Evolutionary conservation across 2,797 vertebrate genomes (phyloP).

Genomic region (Sebastes wilsoni): DNA sequence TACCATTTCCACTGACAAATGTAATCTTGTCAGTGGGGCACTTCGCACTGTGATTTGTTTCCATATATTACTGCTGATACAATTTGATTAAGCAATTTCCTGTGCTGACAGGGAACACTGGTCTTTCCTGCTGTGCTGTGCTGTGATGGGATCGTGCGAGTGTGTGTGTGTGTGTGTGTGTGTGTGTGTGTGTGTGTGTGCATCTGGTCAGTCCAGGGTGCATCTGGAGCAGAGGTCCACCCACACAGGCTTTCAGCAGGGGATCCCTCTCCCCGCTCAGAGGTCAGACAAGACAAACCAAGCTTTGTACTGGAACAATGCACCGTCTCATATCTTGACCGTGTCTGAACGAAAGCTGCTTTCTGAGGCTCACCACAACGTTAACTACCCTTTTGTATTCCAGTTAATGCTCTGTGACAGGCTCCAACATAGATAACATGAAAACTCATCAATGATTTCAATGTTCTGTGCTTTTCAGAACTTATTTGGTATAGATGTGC

Average conservation of each 20-base stretch:
- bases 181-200: not conserved
- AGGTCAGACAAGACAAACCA: conserved; percentile 50
- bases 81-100: conserved; percentile 72
- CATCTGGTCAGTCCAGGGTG: conserved; percentile 68
- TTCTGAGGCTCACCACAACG: conserved; percentile 9
- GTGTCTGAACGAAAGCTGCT: conserved; percentile 34
- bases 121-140: conserved; percentile 47
- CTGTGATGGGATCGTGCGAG: conserved; percentile 14
- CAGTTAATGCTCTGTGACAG: not conserved
- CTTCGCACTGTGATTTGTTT: conserved; percentile 41
- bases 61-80: conserved; percentile 51
- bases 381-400: not conserved
- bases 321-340: conserved; percentile 21
- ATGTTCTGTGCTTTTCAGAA: not conserved
- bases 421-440: not conserved
- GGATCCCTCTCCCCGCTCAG: conserved; percentile 30
- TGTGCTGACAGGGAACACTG: conserved; percentile 60
- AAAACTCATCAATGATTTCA: not conserved
- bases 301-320: conserved; percentile 67
- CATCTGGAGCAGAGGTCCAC: conserved; percentile 69
- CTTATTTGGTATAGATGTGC: not conserved
- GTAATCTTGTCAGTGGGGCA: conserved; percentile 23
- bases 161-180: not conserved
- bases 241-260: conserved; percentile 60
- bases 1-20: conserved; percentile 41